Evolutionary conservation across 2,797 vertebrate genomes (phyloP), one percentile per base, ranked within the genome.

Genomic region (Gobionotothen gibberifrons): DNA sequence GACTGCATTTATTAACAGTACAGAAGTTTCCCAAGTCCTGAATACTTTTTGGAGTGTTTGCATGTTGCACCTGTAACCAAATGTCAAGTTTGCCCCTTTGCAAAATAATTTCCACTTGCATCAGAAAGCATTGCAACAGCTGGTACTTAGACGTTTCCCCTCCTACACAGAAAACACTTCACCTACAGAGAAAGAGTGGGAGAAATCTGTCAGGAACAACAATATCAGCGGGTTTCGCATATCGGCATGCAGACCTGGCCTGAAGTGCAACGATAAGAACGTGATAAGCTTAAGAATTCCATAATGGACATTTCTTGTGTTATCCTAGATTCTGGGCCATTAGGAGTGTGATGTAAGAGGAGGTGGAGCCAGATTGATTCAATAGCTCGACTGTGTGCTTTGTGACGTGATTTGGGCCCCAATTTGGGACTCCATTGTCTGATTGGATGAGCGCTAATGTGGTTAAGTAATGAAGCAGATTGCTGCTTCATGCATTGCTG

Each of bases 281-380:
- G 10, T 0, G 71, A 85, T 68, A 58, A 79, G 73, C 68, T 69
- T 79, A 65, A 52, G 76, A 74, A 72, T 56, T 83, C 76, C 78
- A 77, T 86, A 67, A 56, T 66, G 59, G 61, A 54, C 68, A 48
- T 83, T 78, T 85, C 64, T 79, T 79, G 83, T 85, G 84, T 87
- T 84, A 74, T 90, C 82, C 78, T 81, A 82, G 75, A 92, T 91
- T 92, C 90, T 87, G 87, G 89, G 82, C 92, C 84, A 83, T 64
- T 85, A 87, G 79, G 81, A 82, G 71, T 87, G 93, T 94, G 94
- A 95, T 93, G 93, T 95, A 94, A 95, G 84, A 78, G 54, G 21
- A 64, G 89, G 85, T 11, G 83, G 87, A 79, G 86, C 83, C 80
- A 75, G 52, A 73, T 42, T n/a, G 59, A 84, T 76, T 95, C 90